Conservation (phyloP, 2,888 invertebrate genomes). For the Acronicta aceris region DNA sequence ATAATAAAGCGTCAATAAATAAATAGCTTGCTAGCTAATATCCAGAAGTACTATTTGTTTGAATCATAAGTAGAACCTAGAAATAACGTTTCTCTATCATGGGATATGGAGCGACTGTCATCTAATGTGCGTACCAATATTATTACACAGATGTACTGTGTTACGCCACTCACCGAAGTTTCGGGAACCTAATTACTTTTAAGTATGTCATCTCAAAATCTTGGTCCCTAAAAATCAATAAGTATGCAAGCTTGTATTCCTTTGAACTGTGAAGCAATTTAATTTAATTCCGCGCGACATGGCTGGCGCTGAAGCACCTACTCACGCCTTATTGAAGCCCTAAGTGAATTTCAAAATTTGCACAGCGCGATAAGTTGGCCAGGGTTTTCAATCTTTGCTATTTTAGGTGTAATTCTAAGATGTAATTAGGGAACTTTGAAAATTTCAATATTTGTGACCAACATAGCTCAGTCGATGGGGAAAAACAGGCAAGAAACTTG, state of each 20-base stretch:
- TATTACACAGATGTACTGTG: background rate
- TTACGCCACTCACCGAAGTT: background rate
- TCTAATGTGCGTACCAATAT: background rate
- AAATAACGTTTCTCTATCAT: background rate
- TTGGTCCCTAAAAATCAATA: slow-evolving; percentile 32
- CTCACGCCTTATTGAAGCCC: slow-evolving; percentile 17
- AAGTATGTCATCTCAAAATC: slow-evolving; percentile 1
- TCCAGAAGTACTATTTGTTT: too few species aligned
- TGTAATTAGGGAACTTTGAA: too few species aligned
- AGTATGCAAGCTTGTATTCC: slow-evolving; percentile 39
- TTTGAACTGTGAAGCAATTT: slow-evolving; percentile 44
- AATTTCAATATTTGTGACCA: too few species aligned
- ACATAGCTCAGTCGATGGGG: too few species aligned
- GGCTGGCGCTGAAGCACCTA: slow-evolving; percentile 14
- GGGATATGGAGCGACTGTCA: background rate
- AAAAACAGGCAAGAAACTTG: too few species aligned
- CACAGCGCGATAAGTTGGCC: slow-evolving; percentile 8
- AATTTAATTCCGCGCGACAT: slow-evolving; percentile 39
- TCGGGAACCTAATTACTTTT: background rate
- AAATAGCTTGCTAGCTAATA: too few species aligned
- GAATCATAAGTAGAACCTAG: too few species aligned
- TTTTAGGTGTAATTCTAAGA: too few species aligned
- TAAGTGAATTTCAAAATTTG: slow-evolving; percentile 45
- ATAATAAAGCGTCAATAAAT: too few species aligned
- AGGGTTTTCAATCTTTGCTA: background rate